These are phyloP conservation scores for Teinopalpus imperialis DNA, from an alignment of 2,888 invertebrate species.

Conservation along the genomic window DNA sequence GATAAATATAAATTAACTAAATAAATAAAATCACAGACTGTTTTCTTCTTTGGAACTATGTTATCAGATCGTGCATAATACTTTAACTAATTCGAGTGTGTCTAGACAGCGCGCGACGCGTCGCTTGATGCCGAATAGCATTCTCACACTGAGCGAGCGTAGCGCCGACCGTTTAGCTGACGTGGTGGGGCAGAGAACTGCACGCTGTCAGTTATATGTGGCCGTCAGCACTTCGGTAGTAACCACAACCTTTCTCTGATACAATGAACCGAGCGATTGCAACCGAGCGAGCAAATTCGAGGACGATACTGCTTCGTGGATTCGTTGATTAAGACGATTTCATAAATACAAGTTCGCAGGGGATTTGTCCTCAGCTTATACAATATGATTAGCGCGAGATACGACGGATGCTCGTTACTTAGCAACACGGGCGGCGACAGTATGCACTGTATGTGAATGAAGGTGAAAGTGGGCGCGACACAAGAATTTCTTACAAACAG, in stretches of 20 bases:
- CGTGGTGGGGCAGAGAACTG: constrained; percentile 47
- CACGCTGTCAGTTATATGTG: constrained; percentile 51
- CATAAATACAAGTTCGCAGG: constrained; percentile 62
- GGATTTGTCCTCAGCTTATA: constrained; percentile 60
- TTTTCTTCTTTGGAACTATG: constrained; percentile 64
- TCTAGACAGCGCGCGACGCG: constrained; percentile 42
- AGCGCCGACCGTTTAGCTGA: constrained; percentile 35
- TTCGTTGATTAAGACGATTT: constrained; percentile 30
- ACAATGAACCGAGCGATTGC: constrained; percentile 23
- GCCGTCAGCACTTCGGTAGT: constrained; percentile 33
- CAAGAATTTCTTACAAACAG: background rate
- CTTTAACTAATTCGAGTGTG: constrained; percentile 54
- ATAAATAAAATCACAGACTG: constrained; percentile 63
- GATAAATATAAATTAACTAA: constrained; percentile 43
- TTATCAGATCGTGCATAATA: constrained; percentile 61
- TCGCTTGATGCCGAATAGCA: constrained; percentile 43
- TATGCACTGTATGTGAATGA: background rate
- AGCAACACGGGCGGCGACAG: constrained; percentile 31
- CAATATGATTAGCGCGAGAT: constrained; percentile 39
- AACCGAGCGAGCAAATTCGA: constrained; percentile 15
- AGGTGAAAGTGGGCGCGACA: constrained; percentile 14
- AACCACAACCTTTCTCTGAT: too few species aligned
- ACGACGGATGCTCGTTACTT: constrained; percentile 27
- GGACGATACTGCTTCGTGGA: constrained; percentile 13
- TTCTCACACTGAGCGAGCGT: constrained; percentile 53